Percentiles rank a stretch among this genome's conserved stretches.
These are phyloP conservation scores for Harpagoxenus sublaevis DNA, from an alignment of 2,888 invertebrate species.

Conservation along the genomic window DNA sequence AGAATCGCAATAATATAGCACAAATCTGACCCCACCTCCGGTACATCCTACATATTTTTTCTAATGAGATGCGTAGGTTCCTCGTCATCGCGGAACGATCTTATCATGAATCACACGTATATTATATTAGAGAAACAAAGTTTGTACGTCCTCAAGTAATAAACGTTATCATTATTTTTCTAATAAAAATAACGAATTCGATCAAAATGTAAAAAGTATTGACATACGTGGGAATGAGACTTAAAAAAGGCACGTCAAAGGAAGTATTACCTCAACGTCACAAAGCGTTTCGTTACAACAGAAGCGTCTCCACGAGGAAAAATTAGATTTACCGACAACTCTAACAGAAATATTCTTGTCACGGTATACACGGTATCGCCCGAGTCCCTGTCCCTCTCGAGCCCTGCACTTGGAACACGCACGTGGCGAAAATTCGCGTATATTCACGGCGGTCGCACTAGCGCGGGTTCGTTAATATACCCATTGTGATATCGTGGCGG, in stretches of 20 bases:
- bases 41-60: neutral
- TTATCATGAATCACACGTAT: neutral
- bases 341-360: neutral
- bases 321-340: neutral
- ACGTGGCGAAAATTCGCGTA: slow-evolving; percentile 1
- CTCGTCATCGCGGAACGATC: neutral
- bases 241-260: neutral
- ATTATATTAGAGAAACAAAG: neutral
- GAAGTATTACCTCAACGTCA: neutral
- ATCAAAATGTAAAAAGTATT: neutral
- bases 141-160: neutral
- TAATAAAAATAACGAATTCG: neutral
- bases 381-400: neutral
- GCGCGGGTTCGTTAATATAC: slow-evolving; percentile 69
- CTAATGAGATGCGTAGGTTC: slow-evolving; percentile 3
- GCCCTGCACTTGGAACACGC: neutral
- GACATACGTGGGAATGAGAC: neutral
- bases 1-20: neutral
- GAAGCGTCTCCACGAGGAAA: neutral
- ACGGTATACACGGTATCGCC: neutral
- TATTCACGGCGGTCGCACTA: slow-evolving; percentile 9
- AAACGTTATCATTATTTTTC: neutral
- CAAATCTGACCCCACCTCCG: neutral
- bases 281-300: neutral
- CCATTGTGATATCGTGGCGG: slow-evolving; percentile 81